Conservation (phyloP, 2,888 invertebrate species). For the Tinea pellionella region DNA sequence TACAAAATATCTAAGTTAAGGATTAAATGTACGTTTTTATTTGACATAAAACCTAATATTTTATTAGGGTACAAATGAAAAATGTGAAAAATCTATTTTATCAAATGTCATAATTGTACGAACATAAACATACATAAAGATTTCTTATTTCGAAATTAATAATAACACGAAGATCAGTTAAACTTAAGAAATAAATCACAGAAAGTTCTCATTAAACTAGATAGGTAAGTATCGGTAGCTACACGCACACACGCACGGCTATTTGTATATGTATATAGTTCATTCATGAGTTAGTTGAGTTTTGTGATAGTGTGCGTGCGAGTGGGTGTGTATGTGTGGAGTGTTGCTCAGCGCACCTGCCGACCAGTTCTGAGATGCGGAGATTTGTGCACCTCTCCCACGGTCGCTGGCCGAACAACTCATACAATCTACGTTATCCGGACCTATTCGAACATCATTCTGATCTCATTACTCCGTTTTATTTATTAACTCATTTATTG, state of each 20-base stretch:
- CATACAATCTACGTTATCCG: slow-evolving; percentile 4
- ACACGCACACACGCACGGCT: not conserved
- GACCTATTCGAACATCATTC: not conserved
- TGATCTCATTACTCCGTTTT: slow-evolving; percentile 13
- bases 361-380: slow-evolving; percentile 69
- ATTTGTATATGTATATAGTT: slow-evolving; percentile 13
- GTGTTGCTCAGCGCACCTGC: slow-evolving; percentile 49
- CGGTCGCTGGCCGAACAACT: slow-evolving; percentile 55
- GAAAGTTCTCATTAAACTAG: slow-evolving; percentile 13
- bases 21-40: no score
- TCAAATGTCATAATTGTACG: not conserved
- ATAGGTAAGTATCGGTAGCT: slow-evolving; percentile 12
- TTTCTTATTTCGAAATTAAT: slow-evolving; percentile 4
- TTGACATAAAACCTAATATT: not conserved
- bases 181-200: slow-evolving; percentile 11
- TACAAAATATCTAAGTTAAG: no score
- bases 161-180: not conserved
- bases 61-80: not conserved
- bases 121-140: not conserved
- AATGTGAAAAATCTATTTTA: not conserved
- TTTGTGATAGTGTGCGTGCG: slow-evolving; percentile 20
- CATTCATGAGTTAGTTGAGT: slow-evolving; percentile 59
- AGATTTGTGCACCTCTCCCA: slow-evolving; percentile 69
- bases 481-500: slow-evolving; percentile 5
- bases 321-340: slow-evolving; percentile 25